Base-by-base conservation (phyloP, 2,888 invertebrate genomes). In the Stegana nigrithorax region DNA sequence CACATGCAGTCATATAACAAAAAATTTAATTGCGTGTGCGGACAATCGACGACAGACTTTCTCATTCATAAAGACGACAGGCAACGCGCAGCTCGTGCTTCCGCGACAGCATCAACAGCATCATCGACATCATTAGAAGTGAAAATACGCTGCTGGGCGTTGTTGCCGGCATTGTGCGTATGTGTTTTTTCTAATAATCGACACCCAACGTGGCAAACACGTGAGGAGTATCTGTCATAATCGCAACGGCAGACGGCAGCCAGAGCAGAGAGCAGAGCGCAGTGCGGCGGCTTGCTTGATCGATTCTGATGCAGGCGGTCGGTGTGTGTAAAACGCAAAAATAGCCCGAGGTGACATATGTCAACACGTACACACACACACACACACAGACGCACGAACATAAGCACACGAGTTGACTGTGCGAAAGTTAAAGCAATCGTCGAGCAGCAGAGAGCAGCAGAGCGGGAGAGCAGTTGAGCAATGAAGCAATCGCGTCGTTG, bases 161-260 rank as follows among this genome's bases (percentile, higher is more conserved):
- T n/a, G n/a, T n/a, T n/a, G n/a, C n/a, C n/a, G n/a, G n/a, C n/a
- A n/a, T n/a, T n/a, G n/a, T n/a, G n/a, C n/a, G n/a, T n/a, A n/a
- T n/a, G 73, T 78, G 77, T 72, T 77, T 79, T 73, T 70, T 63
- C 50, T 77, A 64, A 77, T 80, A 76, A 79, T 79, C 73, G 73
- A 76, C 80, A 75, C 75, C 78, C 75, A 65, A 67, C 73, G 71
- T 73, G 75, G 72, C 75, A 77, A 72, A 67, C 68, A 67, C 69
- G 21, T 36, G 53, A 55, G 53, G 53, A 36, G 53, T 53, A 55
- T 19, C 36, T 50, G n/a, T 8, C 50, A 50, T 50, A 50, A 50
- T 50, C 25, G 50, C 50, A 14, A 14, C 5, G n/a, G 25, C 14
- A 50, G 14, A 50, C 50, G n/a, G 25, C 14, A 50, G 14, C 25